Base-by-base conservation (phyloP, 2,797 vertebrate species). In the Onychomys arenicola region DNA sequence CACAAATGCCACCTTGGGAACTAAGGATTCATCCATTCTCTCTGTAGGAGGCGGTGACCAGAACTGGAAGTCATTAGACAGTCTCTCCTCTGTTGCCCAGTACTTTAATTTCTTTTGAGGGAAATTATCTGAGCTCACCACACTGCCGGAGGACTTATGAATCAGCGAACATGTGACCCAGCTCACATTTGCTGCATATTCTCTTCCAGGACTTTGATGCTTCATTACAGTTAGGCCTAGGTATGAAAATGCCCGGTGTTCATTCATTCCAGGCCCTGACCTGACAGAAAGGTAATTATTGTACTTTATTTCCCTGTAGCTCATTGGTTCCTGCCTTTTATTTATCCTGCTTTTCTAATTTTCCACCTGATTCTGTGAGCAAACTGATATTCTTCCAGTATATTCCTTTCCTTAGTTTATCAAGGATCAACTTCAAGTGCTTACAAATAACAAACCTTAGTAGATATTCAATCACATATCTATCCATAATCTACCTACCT, bases 361-460 rank as follows among this genome's bases (percentile, higher is more conserved):
- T 88, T 86, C 83, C 9, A 57, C 76, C 1, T 40, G 65, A 82
- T 95, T 92, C 80, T 80, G 9, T 73, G 49, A 94, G 14, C 34
- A 57, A 69, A 46, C 3, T 17, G 65, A 80, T 84, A 65, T 25
- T n/a, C 49, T 94, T 81, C 19, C 27, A 73, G 61, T 69, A 84
- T 83, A 69, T 87, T 32, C 19, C 14, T 85, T 90, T 85, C 75
- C 25, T 93, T 93, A 91, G 59, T 80, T 93, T 94, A 55, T 78
- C 65, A 71, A 93, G 21, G 32, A 29, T 87, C 40, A 94, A 16
- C 46, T 32, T 95, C 59, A 61, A 46, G 63, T 69, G 43, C 52
- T 96, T 65, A 84, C n/a, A 67, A 90, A 59, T 29, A 67, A n/a
- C 19, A 92, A 82, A 76, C 2, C 23, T 32, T 84, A 88, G 71